phyloP scores from a whole-genome alignment of 92 coral and sea anemone genomes.

The Umimayanthus chanpuru region DNA sequence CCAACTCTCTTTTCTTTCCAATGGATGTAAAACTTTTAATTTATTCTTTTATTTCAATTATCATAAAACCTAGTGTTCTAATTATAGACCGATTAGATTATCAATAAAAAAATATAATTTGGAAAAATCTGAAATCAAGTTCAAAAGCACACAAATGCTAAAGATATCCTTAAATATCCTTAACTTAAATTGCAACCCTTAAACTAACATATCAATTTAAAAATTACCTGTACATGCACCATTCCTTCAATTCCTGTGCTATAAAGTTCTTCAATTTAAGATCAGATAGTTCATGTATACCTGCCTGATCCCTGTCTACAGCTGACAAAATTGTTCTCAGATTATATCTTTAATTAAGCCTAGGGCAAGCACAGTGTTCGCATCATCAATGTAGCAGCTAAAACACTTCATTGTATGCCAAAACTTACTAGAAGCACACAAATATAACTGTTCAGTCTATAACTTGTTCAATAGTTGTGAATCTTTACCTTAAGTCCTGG shows the following conservation, averaged over 20 bases:
- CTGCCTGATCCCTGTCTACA: background rate
- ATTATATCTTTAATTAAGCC: background rate
- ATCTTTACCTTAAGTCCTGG: constrained; percentile 22
- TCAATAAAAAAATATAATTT: no score
- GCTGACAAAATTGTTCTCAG: background rate
- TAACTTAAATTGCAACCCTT: background rate
- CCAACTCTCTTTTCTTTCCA: no score
- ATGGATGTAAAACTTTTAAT: no score
- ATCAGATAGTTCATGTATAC: no score
- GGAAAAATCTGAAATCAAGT: no score
- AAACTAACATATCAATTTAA: no score
- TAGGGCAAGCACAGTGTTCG: background rate
- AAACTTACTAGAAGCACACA: background rate
- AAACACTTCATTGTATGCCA: background rate
- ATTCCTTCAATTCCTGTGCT: no score
- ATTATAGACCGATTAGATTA: no score
- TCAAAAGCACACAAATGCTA: no score
- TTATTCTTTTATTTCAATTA: no score
- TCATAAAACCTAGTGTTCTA: no score
- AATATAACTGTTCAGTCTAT: background rate
- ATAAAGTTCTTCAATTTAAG: background rate
- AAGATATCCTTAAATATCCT: background rate
- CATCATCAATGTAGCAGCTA: background rate
- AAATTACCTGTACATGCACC: background rate
- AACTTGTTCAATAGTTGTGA: background rate